phyloP scores from a whole-genome alignment of 2,888 invertebrate genomes.

The Pantelozetes paolii region DNA sequence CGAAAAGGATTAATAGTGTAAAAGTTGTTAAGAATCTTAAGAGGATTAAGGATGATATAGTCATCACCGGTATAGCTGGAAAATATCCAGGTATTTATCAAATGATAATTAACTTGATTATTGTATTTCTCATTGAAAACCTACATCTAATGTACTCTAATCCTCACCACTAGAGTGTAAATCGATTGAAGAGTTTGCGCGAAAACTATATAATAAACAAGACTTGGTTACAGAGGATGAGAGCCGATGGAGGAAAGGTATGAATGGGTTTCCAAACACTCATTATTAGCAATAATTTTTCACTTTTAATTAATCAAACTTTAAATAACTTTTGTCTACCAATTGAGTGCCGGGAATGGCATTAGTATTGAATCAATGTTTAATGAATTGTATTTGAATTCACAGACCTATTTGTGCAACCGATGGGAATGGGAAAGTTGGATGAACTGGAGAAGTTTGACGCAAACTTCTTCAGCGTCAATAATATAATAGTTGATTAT shows the following conservation, averaged over 20 bases:
- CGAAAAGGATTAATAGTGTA: too few species aligned
- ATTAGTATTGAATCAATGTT: too few species aligned
- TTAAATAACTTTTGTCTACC: too few species aligned
- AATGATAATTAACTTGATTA: not conserved
- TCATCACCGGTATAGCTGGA: not conserved
- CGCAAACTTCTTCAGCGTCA: conserved; percentile 80
- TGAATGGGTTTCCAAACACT: not conserved
- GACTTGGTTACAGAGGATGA: conserved; percentile 7
- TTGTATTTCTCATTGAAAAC: not conserved
- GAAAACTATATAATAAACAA: conserved; percentile 13
- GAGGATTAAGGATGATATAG: too few species aligned
- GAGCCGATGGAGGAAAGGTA: not conserved
- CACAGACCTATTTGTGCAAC: conserved; percentile 69
- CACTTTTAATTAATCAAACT: too few species aligned
- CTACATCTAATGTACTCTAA: not conserved
- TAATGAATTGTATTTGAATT: not conserved
- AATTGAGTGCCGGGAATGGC: too few species aligned
- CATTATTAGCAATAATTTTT: too few species aligned
- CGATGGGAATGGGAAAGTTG: conserved; percentile 62
- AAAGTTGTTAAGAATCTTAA: too few species aligned
- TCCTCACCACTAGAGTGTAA: not conserved
- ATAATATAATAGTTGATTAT: conserved; percentile 79
- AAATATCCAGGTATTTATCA: conserved; percentile 14
- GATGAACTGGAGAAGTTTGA: conserved; percentile 75
- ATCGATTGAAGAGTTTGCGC: conserved; percentile 9